Conservation (phyloP, 1,140 invertebrate genomes). For the Zaprionus kolodkinae region DNA sequence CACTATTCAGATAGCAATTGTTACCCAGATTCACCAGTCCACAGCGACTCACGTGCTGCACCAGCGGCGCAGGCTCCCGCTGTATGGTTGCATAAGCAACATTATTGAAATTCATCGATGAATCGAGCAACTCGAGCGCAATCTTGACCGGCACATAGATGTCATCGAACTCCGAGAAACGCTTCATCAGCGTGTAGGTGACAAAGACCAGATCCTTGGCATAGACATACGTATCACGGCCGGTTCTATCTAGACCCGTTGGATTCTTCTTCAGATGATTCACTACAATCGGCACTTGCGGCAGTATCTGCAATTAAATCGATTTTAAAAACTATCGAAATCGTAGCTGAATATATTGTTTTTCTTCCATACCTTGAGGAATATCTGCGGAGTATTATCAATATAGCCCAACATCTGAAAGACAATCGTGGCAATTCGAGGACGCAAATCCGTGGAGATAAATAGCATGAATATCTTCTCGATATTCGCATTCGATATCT, state of each 20-base stretch:
- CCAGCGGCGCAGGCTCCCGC: not conserved
- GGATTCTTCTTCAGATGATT: not conserved
- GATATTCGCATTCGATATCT: not conserved
- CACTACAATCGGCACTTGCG: not conserved
- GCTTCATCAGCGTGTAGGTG: not conserved
- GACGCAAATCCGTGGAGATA: not conserved
- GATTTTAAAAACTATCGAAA: not conserved
- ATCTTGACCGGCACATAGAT: not conserved
- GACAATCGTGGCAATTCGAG: not conserved
- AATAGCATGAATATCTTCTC: not conserved
- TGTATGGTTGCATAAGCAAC: not conserved
- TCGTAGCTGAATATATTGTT: no score
- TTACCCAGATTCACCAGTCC: not conserved
- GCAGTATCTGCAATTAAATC: not conserved
- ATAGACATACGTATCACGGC: not conserved
- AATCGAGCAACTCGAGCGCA: not conserved
- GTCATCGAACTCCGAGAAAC: not conserved
- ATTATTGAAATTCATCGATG: not conserved
- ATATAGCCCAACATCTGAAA: not conserved
- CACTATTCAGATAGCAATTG: conserved; percentile 2
- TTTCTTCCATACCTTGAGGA: not conserved
- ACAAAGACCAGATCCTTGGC: not conserved
- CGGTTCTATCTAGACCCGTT: not conserved
- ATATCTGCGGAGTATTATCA: not conserved
- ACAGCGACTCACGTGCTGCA: not conserved